Base-by-base conservation (phyloP, 2,888 invertebrate species). In the Apodemia hepburni region DNA sequence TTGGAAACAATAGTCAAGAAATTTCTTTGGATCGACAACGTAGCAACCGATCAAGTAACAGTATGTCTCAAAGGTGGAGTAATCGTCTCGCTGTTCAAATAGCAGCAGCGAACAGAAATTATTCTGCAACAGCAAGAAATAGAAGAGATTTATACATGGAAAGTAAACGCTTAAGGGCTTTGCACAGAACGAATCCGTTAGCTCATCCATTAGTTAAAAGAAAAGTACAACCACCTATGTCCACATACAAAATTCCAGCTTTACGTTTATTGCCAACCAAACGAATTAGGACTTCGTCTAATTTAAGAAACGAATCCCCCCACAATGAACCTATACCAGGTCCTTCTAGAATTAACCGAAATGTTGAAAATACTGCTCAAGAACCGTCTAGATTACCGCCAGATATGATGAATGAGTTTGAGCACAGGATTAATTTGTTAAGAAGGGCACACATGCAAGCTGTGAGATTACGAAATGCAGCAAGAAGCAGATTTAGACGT, bases 81-180 rank as follows among this genome's bases (percentile, higher is more conserved):
- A 82, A 85, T 69, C 84, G 91, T 1, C 80, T 92, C 12, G 91
- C 91, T 0, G 88, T 91, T 3, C 90, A 88, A 71, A 92, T 91
- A 67, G 76, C 92, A 11, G 90, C 84, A 15, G 92, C 88, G 0
- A 91, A 92, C 65, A 81, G 86, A 72, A 92, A 91, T 73, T 80
- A 76, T 65, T 91, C 91, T 3, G 68, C 75, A 22, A 89, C 87
- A 18, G 91, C 91, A 3, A 78, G 82, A 62, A 82, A 77, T 64
- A 76, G 92, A 69, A 75, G 84, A 64, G 90, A 92, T 18, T 66
- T 85, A 18, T 92, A 92, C 66, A 66, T 85, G 60, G 87, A 89
- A 70, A 79, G 79, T 61, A 85, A 78, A 69, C 78, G 87, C 33
- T 77, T 79, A 62, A 88, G 86, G 74, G 92, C 91, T 15, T 73